A percentile compares a stretch with the other conserved stretches of the same genome.
phyloP scores from a whole-genome alignment of 2,113 vertebrate genomes.

The Dasyurus viverrinus region DNA sequence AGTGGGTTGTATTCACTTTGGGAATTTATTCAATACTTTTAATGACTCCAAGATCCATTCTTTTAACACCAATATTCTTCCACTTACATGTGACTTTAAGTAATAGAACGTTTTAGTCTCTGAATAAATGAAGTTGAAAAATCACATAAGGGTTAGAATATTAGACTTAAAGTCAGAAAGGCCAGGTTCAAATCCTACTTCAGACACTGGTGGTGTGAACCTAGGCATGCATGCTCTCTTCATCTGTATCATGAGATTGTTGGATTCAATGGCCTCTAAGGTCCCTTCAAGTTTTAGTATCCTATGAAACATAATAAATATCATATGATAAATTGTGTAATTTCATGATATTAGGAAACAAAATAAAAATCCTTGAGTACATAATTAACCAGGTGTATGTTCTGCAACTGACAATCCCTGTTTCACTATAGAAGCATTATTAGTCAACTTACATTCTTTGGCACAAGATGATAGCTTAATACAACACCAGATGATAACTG shows the following conservation, averaged over 20 bases:
- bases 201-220: not conserved
- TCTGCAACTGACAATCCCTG: not conserved
- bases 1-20: too few species aligned
- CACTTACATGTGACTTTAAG: too few species aligned
- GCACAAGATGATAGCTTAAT: not conserved
- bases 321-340: not conserved
- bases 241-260: too few species aligned
- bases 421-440: not conserved
- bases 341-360: not conserved
- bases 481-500: not conserved
- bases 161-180: not conserved
- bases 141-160: not conserved
- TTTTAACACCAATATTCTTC: too few species aligned
- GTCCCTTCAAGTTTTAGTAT: too few species aligned
- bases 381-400: conserved; percentile 25
- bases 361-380: conserved; percentile 27
- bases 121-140: too few species aligned
- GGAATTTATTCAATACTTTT: too few species aligned
- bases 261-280: too few species aligned
- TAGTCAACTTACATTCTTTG: not conserved
- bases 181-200: not conserved
- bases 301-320: not conserved
- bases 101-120: too few species aligned
- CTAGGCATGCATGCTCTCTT: too few species aligned
- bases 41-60: not conserved